phyloP scores from a whole-genome alignment of 1,140 invertebrate species.

The Pantala flavescens region DNA sequence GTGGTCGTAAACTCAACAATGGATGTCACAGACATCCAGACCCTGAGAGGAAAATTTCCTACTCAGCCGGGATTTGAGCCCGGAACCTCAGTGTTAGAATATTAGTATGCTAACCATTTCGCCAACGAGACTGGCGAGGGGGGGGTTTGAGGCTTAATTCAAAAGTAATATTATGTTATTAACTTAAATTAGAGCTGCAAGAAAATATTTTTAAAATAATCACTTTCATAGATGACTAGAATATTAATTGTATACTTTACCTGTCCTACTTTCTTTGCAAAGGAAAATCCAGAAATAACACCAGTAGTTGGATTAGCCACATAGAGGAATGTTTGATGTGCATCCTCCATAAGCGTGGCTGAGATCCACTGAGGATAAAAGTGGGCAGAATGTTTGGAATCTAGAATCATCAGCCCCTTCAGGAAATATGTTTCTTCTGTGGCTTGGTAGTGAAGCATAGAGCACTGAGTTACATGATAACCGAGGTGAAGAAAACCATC shows the following conservation, averaged over 20 bases:
- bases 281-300: conserved; percentile 52
- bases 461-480: conserved; percentile 62
- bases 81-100: no score
- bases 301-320: conserved; percentile 53
- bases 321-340: conserved; percentile 57
- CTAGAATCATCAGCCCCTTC: conserved; percentile 65
- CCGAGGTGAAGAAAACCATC: conserved; percentile 34
- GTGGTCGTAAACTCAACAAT: no score
- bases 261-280: conserved; percentile 23
- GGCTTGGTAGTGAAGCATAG: conserved; percentile 51
- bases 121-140: no score
- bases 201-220: no score
- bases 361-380: conserved; percentile 50
- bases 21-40: no score
- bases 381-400: conserved; percentile 56
- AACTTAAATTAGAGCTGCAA: no score
- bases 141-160: no score
- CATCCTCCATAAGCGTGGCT: conserved; percentile 35
- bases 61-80: no score
- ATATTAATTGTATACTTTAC: conserved; percentile 19
- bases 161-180: no score
- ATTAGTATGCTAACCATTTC: no score
- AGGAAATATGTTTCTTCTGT: conserved; percentile 48
- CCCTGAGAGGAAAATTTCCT: no score
- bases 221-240: no score